Percentiles rank a stretch among this genome's conserved stretches.
phyloP scores from a whole-genome alignment of 1,140 invertebrate genomes.

The Pseudomyrmex dendroicus region DNA sequence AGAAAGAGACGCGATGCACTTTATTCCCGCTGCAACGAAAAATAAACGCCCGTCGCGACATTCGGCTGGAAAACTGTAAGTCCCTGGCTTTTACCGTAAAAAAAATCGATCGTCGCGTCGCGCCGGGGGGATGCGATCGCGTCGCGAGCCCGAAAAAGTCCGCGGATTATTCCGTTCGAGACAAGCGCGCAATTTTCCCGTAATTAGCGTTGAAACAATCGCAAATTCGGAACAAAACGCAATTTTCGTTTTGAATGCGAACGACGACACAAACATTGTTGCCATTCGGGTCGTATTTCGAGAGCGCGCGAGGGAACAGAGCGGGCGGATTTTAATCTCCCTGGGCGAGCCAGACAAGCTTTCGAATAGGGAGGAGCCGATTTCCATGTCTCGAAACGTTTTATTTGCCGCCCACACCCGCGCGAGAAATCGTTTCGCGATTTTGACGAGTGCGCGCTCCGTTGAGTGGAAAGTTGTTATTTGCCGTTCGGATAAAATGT shows the following conservation, averaged over 20 bases:
- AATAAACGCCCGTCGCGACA: slow-evolving; percentile 13
- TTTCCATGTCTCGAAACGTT: slow-evolving; percentile 3
- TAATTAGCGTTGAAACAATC: too few relatives aligned
- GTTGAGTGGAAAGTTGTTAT: slow-evolving; percentile 26
- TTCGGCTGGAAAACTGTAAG: not conserved
- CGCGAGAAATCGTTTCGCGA: slow-evolving; percentile 7
- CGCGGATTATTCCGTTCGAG: not conserved
- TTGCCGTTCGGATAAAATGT: slow-evolving; percentile 19
- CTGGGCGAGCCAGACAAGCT: not conserved
- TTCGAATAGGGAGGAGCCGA: slow-evolving; percentile 11
- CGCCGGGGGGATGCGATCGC: not conserved
- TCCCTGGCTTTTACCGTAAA: not conserved
- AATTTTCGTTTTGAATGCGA: not conserved
- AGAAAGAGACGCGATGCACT: not conserved
- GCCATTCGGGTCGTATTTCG: not conserved
- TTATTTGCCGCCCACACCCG: not conserved
- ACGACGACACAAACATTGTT: not conserved
- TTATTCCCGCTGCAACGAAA: slow-evolving; percentile 43
- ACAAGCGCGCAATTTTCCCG: too few relatives aligned
- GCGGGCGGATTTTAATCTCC: not conserved
- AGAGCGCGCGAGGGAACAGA: not conserved
- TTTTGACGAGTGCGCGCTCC: slow-evolving; percentile 11
- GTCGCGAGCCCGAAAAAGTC: slow-evolving; percentile 3
- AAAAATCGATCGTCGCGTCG: not conserved
- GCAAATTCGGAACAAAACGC: not conserved